These are phyloP conservation scores for Colostygia pectinataria DNA, from an alignment of 2,888 invertebrate genomes.

Conservation along the genomic window DNA sequence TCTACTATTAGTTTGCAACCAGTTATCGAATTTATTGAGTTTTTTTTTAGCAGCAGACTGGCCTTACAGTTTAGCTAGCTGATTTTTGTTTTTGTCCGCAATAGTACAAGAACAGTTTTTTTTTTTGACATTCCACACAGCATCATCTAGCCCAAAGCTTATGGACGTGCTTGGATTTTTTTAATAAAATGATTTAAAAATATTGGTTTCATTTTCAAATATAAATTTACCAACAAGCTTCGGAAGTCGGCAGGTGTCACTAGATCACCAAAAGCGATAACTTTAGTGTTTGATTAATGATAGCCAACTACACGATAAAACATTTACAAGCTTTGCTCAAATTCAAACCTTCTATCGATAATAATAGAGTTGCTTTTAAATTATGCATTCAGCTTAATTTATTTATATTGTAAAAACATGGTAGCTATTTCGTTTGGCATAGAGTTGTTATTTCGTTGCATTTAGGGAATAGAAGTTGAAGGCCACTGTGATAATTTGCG, in stretches of 20 bases:
- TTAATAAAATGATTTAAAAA: too few species aligned
- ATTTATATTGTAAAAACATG: not conserved
- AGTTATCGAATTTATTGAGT: too few species aligned
- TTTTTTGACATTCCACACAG: too few species aligned
- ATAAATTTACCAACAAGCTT: slow-evolving; percentile 26
- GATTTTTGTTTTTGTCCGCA: too few species aligned
- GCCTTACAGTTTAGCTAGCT: too few species aligned
- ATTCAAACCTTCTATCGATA: not conserved
- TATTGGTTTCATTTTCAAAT: not conserved
- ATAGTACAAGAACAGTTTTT: too few species aligned
- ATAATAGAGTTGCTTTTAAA: slow-evolving; percentile 1
- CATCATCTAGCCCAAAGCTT: too few species aligned
- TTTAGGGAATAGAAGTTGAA: slow-evolving; percentile 12
- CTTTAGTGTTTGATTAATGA: slow-evolving; percentile 35
- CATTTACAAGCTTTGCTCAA: not conserved
- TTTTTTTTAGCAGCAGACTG: too few species aligned
- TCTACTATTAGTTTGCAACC: too few species aligned
- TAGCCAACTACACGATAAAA: slow-evolving; percentile 2
- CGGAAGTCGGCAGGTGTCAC: slow-evolving; percentile 37
- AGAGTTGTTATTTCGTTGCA: slow-evolving; percentile 20
- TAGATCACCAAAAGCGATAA: slow-evolving; percentile 29
- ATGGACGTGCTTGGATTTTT: too few species aligned
- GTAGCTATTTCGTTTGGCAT: not conserved
- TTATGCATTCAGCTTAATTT: not conserved
- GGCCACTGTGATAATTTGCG: slow-evolving; percentile 18